A percentile compares a stretch with the other conserved stretches of the same genome.
phyloP scores from a whole-genome alignment of 92 coral and sea anemone species.

The Paragorgia papillata region DNA sequence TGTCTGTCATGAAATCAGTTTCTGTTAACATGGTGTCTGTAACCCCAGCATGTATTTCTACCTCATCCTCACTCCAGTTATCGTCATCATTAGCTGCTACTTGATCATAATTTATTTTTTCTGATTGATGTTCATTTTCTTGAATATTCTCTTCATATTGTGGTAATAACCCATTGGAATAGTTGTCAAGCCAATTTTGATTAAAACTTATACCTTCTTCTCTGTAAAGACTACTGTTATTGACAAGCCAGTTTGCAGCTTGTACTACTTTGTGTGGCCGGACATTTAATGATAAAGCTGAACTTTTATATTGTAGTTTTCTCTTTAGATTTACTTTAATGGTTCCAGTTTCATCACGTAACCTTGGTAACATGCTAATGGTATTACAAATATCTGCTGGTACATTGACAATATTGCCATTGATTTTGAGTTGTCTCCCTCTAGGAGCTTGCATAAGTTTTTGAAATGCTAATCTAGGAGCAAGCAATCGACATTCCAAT shows the following conservation, averaged over 20 bases:
- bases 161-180: slow-evolving; percentile 29
- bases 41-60: slow-evolving; percentile 53
- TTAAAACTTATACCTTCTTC: slow-evolving; percentile 52
- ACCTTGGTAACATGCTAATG: slow-evolving; percentile 59
- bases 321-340: too few species aligned
- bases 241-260: too few species aligned
- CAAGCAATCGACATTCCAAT: too few species aligned
- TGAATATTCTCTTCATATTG: slow-evolving; percentile 29
- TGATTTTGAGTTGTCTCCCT: slow-evolving; percentile 57
- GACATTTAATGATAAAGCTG: slow-evolving; percentile 56
- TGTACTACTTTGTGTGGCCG: slow-evolving; percentile 63
- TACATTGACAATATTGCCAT: slow-evolving; percentile 63
- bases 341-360: too few species aligned
- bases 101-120: too few species aligned
- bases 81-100: too few species aligned
- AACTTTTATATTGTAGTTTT: slow-evolving; percentile 58
- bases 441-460: too few species aligned
- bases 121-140: too few species aligned
- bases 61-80: slow-evolving; percentile 53
- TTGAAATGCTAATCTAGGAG: slow-evolving; percentile 58
- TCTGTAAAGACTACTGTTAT: slow-evolving; percentile 56
- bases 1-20: slow-evolving; percentile 53
- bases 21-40: slow-evolving; percentile 49
- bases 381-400: slow-evolving; percentile 62
- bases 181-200: slow-evolving; percentile 54